Base-by-base conservation (phyloP, 1,140 invertebrate species). In the Zaprionus ornatus region DNA sequence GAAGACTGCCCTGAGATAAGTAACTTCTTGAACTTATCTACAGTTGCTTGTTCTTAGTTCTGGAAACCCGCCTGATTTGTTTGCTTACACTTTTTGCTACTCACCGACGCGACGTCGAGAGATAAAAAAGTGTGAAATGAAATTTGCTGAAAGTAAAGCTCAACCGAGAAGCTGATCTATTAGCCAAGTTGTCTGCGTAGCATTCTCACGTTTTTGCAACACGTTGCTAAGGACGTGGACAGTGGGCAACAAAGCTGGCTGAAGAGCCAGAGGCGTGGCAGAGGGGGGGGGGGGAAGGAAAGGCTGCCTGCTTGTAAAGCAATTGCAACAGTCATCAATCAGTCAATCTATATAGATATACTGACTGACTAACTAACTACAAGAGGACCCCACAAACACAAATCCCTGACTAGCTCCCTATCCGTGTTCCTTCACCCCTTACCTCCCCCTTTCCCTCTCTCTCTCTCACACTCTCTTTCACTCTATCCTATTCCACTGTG, bases 251-350 rank as follows among this genome's bases (percentile, higher is more conserved):
- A n/a, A 13, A 48, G 45, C 2, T 12, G 42, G 42, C 7, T 19
- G 17, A 45, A n/a, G 42, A 9, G 9, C 0, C 9, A 40, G 15
- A 6, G 37, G 15, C 15, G 5, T 15, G 37, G 15, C 37, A 40
- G 4, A 23, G 2, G 12, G 10, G 4, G 0, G 3, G 45, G 19
- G 19, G 2, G n/a, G 4, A 1, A 7, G 35, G 4, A 4, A n/a
- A 40, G 37, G 15, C 4, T 25, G n/a, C 40, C 37, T 37, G 7
- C 40, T 56, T 27, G 17, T 29, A 13, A 21, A 25, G 32, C 56
- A 45, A 35, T 54, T 75, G 52, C 63, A 76, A 19, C 32, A 69
- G 65, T 57, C 72, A 74, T 74, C 72, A 74, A 74, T 74, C 72
- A 74, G 65, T 69, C 65, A 74, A 74, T 62, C 72, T 62, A 62